Conservation (phyloP, 2,888 invertebrate genomes). For the Phalera bucephala region DNA sequence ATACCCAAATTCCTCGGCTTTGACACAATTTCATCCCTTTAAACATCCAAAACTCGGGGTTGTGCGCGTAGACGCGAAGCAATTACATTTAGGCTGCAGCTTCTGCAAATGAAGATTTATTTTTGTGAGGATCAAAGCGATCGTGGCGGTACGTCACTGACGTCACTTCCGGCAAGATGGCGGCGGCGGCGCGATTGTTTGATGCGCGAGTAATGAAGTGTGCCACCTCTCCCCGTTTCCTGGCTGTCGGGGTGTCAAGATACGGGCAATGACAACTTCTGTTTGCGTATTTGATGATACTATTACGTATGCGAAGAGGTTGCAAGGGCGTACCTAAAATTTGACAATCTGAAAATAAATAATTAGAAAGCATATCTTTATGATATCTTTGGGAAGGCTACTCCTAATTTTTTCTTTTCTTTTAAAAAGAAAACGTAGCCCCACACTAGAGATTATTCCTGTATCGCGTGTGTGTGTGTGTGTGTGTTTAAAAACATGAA, state of each 20-base stretch:
- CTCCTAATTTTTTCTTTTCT: too few species aligned
- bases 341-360: too few species aligned
- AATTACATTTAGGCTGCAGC: constrained; percentile 54
- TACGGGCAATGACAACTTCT: constrained; percentile 63
- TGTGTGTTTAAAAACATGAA: too few species aligned
- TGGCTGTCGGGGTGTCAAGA: constrained; percentile 75
- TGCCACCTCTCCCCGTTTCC: constrained; percentile 74
- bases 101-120: constrained; percentile 54
- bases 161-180: constrained; percentile 80
- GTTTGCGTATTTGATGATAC: constrained; percentile 57
- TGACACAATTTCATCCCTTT: too few species aligned
- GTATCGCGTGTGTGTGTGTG: too few species aligned
- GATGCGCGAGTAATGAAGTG: constrained; percentile 83
- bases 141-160: constrained; percentile 64
- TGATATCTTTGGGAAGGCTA: too few species aligned
- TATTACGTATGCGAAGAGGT: too few species aligned
- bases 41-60: neutral
- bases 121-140: constrained; percentile 79
- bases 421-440: too few species aligned
- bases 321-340: too few species aligned
- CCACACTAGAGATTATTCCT: too few species aligned
- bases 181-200: constrained; percentile 77
- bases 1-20: too few species aligned
- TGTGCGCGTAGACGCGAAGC: constrained; percentile 32
- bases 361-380: too few species aligned